phyloP scores from a whole-genome alignment of 2,888 invertebrate species.

The Dyspetes luteomarginatus region DNA sequence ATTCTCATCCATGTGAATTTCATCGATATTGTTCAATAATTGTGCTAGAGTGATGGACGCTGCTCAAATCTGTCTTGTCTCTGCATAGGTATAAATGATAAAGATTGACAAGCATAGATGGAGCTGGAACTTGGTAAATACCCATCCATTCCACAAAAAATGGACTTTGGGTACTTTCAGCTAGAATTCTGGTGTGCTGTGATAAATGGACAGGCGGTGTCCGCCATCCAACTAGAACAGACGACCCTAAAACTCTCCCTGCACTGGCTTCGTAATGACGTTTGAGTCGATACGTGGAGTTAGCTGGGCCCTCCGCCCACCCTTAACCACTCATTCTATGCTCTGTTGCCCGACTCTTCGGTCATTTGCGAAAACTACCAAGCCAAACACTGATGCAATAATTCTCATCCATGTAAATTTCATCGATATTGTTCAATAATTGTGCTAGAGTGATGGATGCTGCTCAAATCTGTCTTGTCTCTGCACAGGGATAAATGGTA shows the following conservation, averaged over 20 bases:
- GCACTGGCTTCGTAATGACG: constrained; percentile 56
- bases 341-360: constrained; percentile 11
- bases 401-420: not conserved
- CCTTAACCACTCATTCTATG: constrained; percentile 24
- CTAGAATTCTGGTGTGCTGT: no score
- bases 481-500: no score
- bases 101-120: no score
- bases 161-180: no score
- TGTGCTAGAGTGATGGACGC: no score
- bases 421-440: not conserved
- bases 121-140: no score
- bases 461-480: no score
- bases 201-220: no score
- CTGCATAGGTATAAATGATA: no score
- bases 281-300: constrained; percentile 56
- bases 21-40: not conserved
- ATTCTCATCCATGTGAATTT: not conserved
- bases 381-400: constrained; percentile 4
- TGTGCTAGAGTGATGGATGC: no score
- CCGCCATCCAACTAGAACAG: constrained; percentile 42
- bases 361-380: constrained; percentile 4
- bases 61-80: no score
- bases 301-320: constrained; percentile 21
- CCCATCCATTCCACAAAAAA: no score
- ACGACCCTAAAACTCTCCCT: constrained; percentile 40